phyloP scores from a whole-genome alignment of 2,113 vertebrate genomes.

The Laticauda colubrina region DNA sequence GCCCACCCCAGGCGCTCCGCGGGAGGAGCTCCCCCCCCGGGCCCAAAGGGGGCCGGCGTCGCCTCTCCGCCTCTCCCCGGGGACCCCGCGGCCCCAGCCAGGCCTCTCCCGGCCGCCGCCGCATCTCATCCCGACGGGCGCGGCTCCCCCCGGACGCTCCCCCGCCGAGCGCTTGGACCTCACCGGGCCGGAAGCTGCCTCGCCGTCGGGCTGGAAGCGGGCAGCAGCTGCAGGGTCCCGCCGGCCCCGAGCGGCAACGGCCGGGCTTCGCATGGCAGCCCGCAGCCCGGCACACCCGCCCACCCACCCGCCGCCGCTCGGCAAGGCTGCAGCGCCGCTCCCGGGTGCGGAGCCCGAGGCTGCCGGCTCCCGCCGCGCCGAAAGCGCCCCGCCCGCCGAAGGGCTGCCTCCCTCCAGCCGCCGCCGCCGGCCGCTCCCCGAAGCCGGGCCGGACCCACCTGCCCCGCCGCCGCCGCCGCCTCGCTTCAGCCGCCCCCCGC shows the following conservation, averaged over 20 bases:
- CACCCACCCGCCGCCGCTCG: no score
- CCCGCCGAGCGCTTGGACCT: neutral
- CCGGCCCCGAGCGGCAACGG: neutral
- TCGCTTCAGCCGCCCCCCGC: neutral
- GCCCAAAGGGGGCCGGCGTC: neutral
- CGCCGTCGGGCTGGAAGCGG: neutral
- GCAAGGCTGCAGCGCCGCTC: neutral
- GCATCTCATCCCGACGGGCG: no score
- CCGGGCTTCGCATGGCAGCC: neutral
- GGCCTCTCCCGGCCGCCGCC: no score
- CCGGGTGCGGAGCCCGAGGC: neutral
- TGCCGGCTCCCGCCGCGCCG: neutral
- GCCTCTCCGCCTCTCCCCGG: no score
- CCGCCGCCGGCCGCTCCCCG: no score
- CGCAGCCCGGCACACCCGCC: no score
- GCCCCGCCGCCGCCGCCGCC: neutral
- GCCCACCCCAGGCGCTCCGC: no score
- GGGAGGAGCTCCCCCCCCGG: no score
- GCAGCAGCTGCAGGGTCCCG: neutral
- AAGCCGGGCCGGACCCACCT: neutral
- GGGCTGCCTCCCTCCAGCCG: neutral
- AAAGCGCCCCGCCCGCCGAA: neutral
- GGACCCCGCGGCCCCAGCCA: neutral
- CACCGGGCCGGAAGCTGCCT: neutral
- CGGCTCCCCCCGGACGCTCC: no score